Base-by-base conservation (phyloP, 2,113 vertebrate genomes). In the Peucedramus taeniatus region DNA sequence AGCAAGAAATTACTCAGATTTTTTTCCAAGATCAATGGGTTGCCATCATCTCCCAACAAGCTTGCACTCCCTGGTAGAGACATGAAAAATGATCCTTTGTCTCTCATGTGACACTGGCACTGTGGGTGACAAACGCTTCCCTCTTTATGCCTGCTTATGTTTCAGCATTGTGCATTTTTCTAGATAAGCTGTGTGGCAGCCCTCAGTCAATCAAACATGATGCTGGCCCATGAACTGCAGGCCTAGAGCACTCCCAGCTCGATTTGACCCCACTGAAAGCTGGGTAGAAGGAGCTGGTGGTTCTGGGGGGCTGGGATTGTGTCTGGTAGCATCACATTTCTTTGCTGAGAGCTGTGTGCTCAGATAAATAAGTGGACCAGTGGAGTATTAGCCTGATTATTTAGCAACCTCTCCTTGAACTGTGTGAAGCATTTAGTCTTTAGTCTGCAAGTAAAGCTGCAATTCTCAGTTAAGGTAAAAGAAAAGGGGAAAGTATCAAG, bases 101-200 rank as follows among this genome's bases (percentile, higher is more conserved):
- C 83, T 95, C 84, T 75, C 28, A 1, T 8, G 76, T 94, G 92
- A 68, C 80, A 33, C 56, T 31, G 85, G 71, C 42, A 27, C 78
- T 35, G 39, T 19, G 64, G 72, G 72, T 97, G 94, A 94, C 92
- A 95, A 96, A 93, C 27, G 1, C 70, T 89, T 31, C 63, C 70
- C 53, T 93, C 90, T 92, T 93, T 51, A 66, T 45, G 64, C 57
- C 81, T 86, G 75, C 54, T 94, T 94, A 91, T 90, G 87, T 74
- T 47, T 82, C 15, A 3, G 68, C 9, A 0, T 44, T 40, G 68
- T 93, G 89, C 37, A 20, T 89, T 95, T 93, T 79, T 94, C 90
- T 61, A 56, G 82, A 47, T 94, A 93, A 94, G 76, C 81, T 75
- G 49, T 26, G 44, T 88, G 71, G 89, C 33, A 17, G 45, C 44